Conservation (phyloP, 2,888 invertebrate species). For the Philonicus albiceps region DNA sequence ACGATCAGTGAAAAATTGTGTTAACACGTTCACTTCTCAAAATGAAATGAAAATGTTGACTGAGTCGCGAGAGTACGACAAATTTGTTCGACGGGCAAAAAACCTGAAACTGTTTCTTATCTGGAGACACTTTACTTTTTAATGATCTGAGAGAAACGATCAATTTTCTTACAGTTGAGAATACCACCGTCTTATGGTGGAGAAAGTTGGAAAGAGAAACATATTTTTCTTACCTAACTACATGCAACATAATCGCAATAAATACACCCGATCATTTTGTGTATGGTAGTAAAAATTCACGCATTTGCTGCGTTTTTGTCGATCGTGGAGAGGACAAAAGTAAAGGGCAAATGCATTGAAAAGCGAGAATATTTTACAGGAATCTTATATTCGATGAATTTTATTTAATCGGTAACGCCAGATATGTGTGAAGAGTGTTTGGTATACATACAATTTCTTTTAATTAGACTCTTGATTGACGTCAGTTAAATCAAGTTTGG, state of each 20-base stretch:
- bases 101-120: background rate
- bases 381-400: background rate
- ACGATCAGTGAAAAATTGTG: background rate
- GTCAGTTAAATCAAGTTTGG: background rate
- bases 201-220: background rate
- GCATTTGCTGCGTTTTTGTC: background rate
- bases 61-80: background rate
- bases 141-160: background rate
- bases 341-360: background rate
- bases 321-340: background rate
- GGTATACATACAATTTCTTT: background rate
- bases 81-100: background rate
- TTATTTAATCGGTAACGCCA: too few species aligned
- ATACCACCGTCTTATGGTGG: background rate
- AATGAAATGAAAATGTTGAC: background rate
- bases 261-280: background rate
- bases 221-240: background rate
- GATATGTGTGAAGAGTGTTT: too few species aligned
- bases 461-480: background rate
- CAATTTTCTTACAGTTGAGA: background rate
- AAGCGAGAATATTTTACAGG: background rate
- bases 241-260: background rate
- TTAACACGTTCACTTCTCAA: slow-evolving; percentile 4
- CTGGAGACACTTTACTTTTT: background rate
- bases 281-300: background rate